Evolutionary conservation across 2,888 invertebrate species (phyloP).

Genomic region (Drosophila mayaguana): DNA sequence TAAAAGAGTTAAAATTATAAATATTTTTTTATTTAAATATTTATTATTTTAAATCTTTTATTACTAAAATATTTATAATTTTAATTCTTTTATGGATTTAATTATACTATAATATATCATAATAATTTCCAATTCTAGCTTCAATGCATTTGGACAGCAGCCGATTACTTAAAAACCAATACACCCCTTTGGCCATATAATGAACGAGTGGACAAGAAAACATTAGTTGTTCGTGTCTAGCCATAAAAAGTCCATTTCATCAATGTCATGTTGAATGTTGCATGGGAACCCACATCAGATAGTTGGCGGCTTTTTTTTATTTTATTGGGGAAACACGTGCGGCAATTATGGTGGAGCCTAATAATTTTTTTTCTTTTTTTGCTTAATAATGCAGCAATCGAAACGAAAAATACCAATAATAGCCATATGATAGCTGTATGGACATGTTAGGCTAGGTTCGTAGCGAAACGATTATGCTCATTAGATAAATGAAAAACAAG

Average conservation of each 20-base stretch:
- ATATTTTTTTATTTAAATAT: too few relatives aligned
- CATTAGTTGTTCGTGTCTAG: conserved; percentile 42
- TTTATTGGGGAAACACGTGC: conserved; percentile 62
- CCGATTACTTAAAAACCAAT: background rate
- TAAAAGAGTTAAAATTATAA: too few relatives aligned
- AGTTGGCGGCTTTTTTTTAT: conserved; percentile 22
- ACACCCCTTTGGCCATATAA: background rate
- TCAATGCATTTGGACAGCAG: background rate
- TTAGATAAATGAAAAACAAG: conserved; percentile 37
- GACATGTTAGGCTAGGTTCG: conserved; percentile 36
- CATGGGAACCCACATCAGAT: conserved; percentile 49
- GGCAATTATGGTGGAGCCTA: conserved; percentile 57
- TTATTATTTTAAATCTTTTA: too few relatives aligned
- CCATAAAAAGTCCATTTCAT: conserved; percentile 70
- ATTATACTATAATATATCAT: background rate
- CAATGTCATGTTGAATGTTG: conserved; percentile 64
- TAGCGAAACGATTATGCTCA: conserved; percentile 53
- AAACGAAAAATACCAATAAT: conserved; percentile 28
- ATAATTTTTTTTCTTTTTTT: conserved; percentile 51
- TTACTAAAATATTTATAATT: too few relatives aligned
- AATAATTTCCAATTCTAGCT: background rate
- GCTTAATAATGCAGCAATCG: conserved; percentile 58
- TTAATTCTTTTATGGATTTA: too few relatives aligned
- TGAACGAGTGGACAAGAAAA: conserved; percentile 25
- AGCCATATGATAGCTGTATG: conserved; percentile 44